Percentiles rank a stretch among this genome's conserved stretches.
These are phyloP conservation scores for Dermatophagoides farinae DNA, from an alignment of 1,140 invertebrate species.

Conservation along the genomic window DNA sequence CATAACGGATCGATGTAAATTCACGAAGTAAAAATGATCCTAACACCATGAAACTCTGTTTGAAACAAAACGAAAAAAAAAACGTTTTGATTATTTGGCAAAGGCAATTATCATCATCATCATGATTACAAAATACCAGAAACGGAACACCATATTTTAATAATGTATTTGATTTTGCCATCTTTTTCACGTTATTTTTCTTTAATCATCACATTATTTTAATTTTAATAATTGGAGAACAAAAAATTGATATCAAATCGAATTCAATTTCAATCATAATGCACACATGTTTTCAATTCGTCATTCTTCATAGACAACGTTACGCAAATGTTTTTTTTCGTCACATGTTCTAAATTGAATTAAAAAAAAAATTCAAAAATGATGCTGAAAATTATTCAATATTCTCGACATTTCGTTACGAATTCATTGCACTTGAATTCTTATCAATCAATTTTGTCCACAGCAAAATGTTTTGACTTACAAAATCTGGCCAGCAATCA, in stretches of 20 bases:
- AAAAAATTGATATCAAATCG: too few species aligned
- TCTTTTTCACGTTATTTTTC: too few species aligned
- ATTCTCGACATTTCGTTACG: too few species aligned
- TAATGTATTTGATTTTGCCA: not conserved
- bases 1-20: slow-evolving; percentile 10
- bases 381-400: too few species aligned
- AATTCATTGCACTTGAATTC: too few species aligned
- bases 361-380: not conserved
- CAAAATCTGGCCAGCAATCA: not conserved
- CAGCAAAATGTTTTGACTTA: too few species aligned
- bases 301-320: not conserved
- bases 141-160: slow-evolving; percentile 12
- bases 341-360: not conserved
- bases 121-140: slow-evolving; percentile 9
- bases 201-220: too few species aligned
- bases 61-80: not conserved
- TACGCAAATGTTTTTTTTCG: too few species aligned
- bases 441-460: too few species aligned
- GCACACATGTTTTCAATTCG: too few species aligned
- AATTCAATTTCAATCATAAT: too few species aligned
- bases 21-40: slow-evolving; percentile 12
- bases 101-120: not conserved
- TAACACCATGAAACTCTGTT: slow-evolving; percentile 7
- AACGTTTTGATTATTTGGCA: not conserved
- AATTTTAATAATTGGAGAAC: too few species aligned